A percentile compares a stretch with the other conserved stretches of the same genome.
phyloP scores from a whole-genome alignment of 1,140 invertebrate genomes.

The Drosophila orosa region DNA sequence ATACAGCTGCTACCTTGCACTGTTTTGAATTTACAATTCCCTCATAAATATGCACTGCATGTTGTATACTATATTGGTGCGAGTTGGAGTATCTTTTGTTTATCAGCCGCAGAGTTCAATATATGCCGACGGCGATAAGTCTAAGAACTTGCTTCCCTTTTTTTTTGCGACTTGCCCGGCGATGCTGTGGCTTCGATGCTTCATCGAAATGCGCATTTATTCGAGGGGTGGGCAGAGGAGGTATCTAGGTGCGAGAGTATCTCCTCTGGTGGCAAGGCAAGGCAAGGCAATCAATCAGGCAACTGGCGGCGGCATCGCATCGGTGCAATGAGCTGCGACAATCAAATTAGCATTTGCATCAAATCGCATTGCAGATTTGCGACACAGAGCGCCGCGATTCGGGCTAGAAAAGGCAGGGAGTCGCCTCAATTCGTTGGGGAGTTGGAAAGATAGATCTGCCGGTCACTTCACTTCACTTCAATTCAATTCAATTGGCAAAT shows the following conservation, averaged over 20 bases:
- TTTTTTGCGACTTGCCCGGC: slow-evolving; percentile 1
- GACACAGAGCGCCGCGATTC: slow-evolving; percentile 23
- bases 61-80: slow-evolving; percentile 13
- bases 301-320: slow-evolving; percentile 29
- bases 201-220: slow-evolving; percentile 76
- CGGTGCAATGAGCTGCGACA: slow-evolving; percentile 56
- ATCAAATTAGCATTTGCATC: slow-evolving; percentile 69
- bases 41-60: slow-evolving; percentile 60
- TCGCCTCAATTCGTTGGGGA: slow-evolving; percentile 23
- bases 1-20: slow-evolving; percentile 45
- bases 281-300: slow-evolving; percentile 58
- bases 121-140: slow-evolving; percentile 67
- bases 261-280: slow-evolving; percentile 11
- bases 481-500: slow-evolving; percentile 62
- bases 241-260: slow-evolving; percentile 29
- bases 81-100: slow-evolving; percentile 34
- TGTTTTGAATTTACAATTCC: slow-evolving; percentile 38
- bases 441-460: slow-evolving; percentile 8
- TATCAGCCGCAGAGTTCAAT: slow-evolving; percentile 67
- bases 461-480: slow-evolving; percentile 52
- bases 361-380: slow-evolving; percentile 64
- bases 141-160: slow-evolving; percentile 44
- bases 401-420: not conserved
- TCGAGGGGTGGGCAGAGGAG: slow-evolving; percentile 7
- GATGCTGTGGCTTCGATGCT: slow-evolving; percentile 21